A percentile compares a stretch with the other conserved stretches of the same genome.
Conservation (phyloP, 2,888 invertebrate genomes). For the Thalpophila matura region DNA sequence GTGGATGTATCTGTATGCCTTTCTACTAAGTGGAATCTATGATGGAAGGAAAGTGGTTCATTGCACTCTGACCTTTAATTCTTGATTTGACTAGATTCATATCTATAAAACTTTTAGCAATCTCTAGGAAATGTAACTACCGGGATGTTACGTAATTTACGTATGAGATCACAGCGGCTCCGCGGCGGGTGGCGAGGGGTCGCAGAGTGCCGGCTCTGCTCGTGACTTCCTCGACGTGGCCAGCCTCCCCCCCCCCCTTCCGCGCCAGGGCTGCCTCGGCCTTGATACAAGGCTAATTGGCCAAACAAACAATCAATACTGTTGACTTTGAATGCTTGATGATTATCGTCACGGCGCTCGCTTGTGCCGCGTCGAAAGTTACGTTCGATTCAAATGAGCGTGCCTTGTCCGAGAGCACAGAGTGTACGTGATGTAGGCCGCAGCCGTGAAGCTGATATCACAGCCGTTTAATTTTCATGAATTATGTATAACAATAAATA, state of each 20-base stretch:
- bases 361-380: conserved; percentile 5
- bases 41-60: no score
- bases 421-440: neutral
- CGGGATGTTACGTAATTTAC: neutral
- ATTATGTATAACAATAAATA: conserved; percentile 7
- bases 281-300: conserved; percentile 33
- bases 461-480: conserved; percentile 1
- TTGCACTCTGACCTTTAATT: neutral
- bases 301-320: conserved; percentile 36
- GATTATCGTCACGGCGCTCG: conserved; percentile 39
- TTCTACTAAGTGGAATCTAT: no score
- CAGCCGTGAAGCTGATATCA: conserved; percentile 7
- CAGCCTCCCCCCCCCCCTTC: neutral
- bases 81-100: neutral
- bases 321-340: conserved; percentile 30
- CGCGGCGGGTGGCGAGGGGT: neutral
- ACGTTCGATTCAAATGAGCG: conserved; percentile 6
- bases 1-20: no score
- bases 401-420: neutral
- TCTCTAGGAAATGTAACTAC: conserved; percentile 3
- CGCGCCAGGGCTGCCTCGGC: conserved; percentile 22
- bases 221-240: conserved; percentile 24
- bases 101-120: neutral
- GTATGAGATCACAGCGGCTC: neutral
- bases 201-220: neutral